A percentile compares a stretch with the other conserved stretches of the same genome.
phyloP scores from a whole-genome alignment of 35 echinoderm and acorn worm species.

The Lytechinus variegatus region DNA sequence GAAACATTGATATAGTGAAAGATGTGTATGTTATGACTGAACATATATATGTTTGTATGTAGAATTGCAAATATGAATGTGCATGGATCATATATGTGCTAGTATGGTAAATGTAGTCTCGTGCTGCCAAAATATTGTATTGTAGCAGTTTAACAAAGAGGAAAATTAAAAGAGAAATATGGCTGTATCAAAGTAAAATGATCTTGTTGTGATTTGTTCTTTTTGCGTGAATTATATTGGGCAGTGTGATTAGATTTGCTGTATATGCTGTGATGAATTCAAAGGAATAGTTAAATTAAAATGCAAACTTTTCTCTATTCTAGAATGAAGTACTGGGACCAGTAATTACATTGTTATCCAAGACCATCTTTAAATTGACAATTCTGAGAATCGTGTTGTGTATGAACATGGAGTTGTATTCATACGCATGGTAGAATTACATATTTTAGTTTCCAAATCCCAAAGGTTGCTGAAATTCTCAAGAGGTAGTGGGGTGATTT shows the following conservation, averaged over 20 bases:
- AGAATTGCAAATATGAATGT: not conserved
- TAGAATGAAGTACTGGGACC: too few species aligned
- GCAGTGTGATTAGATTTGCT: not conserved
- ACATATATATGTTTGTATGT: not conserved
- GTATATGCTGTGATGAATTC: too few species aligned
- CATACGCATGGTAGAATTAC: too few species aligned
- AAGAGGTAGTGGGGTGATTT: too few species aligned
- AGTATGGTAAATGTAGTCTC: constrained; percentile 16
- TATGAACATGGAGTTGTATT: too few species aligned
- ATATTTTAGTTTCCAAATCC: too few species aligned
- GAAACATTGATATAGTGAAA: not conserved
- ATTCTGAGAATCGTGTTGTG: too few species aligned
- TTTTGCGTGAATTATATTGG: not conserved
- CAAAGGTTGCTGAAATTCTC: too few species aligned
- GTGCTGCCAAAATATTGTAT: constrained; percentile 38
- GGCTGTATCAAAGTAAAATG: constrained; percentile 5
- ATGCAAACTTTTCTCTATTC: too few species aligned
- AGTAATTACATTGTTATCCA: too few species aligned
- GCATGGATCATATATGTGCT: constrained; percentile 33
- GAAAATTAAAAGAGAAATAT: constrained; percentile 24
- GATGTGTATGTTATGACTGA: constrained; percentile 5
- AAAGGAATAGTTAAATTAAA: too few species aligned
- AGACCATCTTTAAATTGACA: too few species aligned
- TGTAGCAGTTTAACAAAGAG: constrained; percentile 28
- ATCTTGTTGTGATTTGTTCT: not conserved